A percentile compares a stretch with the other conserved stretches of the same genome.
Evolutionary conservation across 2,113 vertebrate genomes (phyloP).

Genomic region (Gymnobelideus leadbeateri): DNA sequence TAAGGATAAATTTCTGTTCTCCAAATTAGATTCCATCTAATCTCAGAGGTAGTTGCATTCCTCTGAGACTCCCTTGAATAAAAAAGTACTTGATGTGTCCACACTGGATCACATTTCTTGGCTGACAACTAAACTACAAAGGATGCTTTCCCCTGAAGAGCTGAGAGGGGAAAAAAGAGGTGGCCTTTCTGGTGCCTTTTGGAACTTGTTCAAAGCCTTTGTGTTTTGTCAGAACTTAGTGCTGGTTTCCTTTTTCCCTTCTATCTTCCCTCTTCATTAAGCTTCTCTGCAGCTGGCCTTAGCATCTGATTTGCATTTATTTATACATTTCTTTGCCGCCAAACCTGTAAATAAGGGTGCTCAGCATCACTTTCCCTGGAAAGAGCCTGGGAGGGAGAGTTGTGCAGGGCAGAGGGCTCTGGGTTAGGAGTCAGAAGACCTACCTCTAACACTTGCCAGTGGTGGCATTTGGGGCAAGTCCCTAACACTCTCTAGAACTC

Average conservation of each 20-base stretch:
- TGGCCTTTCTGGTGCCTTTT: conserved; percentile 75
- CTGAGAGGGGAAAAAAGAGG: conserved; percentile 51
- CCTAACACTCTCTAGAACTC: neutral
- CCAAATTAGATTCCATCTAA: conserved; percentile 84
- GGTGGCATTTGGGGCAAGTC: neutral
- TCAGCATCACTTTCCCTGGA: neutral
- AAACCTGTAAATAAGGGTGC: neutral
- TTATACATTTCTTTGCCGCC: neutral
- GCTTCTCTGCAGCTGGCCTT: conserved; percentile 55
- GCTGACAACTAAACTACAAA: conserved; percentile 75
- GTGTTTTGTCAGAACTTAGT: conserved; percentile 32
- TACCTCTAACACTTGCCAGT: neutral
- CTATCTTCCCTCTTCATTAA: conserved; percentile 48
- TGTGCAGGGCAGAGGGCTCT: neutral
- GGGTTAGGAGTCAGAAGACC: neutral
- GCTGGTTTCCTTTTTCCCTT: conserved; percentile 24
- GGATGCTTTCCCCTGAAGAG: conserved; percentile 57
- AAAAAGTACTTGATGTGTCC: conserved; percentile 79
- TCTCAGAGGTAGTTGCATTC: conserved; percentile 77
- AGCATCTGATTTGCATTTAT: conserved; percentile 15
- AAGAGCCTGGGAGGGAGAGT: neutral
- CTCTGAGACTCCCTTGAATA: conserved; percentile 75
- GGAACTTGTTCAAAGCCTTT: conserved; percentile 68
- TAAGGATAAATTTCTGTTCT: conserved; percentile 79
- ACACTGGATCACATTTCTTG: conserved; percentile 75